Conservation (phyloP, 2,888 invertebrate species). For the Onchidella celtica region DNA sequence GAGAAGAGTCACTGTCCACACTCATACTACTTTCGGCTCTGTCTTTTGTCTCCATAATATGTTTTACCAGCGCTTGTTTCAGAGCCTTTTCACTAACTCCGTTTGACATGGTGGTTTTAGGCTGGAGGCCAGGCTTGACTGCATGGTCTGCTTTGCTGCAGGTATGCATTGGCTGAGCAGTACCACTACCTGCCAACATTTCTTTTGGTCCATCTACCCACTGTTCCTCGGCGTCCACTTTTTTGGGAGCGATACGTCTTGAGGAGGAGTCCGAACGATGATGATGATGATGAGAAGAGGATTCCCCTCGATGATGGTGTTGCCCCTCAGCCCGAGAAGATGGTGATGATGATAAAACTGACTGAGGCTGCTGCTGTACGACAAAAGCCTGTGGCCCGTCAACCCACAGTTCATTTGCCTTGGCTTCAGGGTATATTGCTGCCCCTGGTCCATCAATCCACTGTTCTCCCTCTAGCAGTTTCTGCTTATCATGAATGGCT, state of each 20-base stretch:
- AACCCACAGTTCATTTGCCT: conserved; percentile 91
- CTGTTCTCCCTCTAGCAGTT: conserved; percentile 84
- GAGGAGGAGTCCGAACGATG: conserved; percentile 38
- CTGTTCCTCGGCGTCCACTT: conserved; percentile 84
- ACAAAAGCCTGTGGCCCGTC: conserved; percentile 90
- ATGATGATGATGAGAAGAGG: conserved; percentile 15
- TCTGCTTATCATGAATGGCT: conserved; percentile 52
- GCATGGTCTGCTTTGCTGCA: conserved; percentile 51
- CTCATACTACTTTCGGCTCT: conserved; percentile 69
- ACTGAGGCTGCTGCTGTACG: conserved; percentile 46
- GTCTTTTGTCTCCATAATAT: conserved; percentile 61
- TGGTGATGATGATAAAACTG: conserved; percentile 9
- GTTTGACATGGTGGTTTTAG: conserved; percentile 33
- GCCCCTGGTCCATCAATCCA: conserved; percentile 98
- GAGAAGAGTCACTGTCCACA: conserved; percentile 67
- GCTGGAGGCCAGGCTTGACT: conserved; percentile 1
- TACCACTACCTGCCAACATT: conserved; percentile 61
- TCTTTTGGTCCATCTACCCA: conserved; percentile 79
- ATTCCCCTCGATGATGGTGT: conserved; percentile 42
- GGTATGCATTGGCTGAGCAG: conserved; percentile 54
- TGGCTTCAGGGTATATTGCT: conserved; percentile 67
- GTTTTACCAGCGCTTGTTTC: conserved; percentile 58
- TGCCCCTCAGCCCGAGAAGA: conserved; percentile 14
- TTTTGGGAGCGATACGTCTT: conserved; percentile 84
- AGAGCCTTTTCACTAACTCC: conserved; percentile 52